Conservation (phyloP, 2,113 vertebrate species). For the Pseudolaguvia tuberculata region DNA sequence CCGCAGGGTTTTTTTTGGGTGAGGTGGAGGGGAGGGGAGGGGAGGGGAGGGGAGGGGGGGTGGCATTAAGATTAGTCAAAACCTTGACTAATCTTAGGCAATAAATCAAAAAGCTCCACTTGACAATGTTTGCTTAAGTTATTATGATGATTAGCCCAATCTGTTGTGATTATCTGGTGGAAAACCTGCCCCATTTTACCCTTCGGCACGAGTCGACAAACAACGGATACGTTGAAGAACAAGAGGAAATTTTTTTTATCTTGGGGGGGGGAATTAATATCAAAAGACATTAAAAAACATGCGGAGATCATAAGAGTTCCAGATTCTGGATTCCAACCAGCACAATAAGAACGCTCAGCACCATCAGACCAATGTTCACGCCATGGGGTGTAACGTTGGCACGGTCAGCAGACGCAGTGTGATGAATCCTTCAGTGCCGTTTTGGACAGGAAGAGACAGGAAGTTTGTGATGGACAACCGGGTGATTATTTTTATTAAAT, state of each 20-base stretch:
- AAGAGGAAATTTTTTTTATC: no score
- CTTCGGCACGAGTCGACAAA: background rate
- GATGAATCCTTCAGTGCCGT: constrained; percentile 41
- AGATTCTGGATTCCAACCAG: constrained; percentile 7
- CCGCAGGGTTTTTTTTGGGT: background rate
- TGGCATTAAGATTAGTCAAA: no score
- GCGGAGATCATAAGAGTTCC: no score
- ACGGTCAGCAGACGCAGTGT: background rate
- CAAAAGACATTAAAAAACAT: no score
- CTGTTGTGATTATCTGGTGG: constrained; percentile 9
- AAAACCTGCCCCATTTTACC: constrained; percentile 16
- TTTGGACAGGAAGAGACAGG: constrained; percentile 54
- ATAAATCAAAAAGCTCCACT: constrained; percentile 22
- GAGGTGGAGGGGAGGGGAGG: constrained; percentile 16
- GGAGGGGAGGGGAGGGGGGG: constrained; percentile 5
- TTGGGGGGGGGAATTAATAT: no score
- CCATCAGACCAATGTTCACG: background rate
- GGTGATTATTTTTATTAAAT: constrained; percentile 24
- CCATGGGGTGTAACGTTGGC: constrained; percentile 9
- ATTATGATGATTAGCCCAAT: constrained; percentile 16
- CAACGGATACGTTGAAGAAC: no score
- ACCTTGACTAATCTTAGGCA: constrained; percentile 4
- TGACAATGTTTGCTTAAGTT: background rate
- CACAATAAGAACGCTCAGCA: background rate
- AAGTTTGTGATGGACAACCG: constrained; percentile 49